Conservation (phyloP, 2,797 vertebrate species). For the Gallinago nigripennis region DNA sequence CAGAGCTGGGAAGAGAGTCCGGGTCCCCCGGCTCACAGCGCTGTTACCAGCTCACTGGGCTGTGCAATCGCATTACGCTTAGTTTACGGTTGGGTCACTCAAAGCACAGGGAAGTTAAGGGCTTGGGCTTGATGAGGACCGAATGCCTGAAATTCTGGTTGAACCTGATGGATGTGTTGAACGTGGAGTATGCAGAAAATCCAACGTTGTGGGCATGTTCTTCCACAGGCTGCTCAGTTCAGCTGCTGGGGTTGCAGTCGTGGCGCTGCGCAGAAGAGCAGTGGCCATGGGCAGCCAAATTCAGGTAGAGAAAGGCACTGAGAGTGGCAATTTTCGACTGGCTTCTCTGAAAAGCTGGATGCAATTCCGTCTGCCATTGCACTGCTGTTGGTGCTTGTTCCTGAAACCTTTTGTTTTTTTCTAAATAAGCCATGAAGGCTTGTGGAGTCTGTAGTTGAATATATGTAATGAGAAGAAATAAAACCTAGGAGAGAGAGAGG, state of each 20-base stretch:
- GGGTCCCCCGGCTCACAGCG: not conserved
- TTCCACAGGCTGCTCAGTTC: not conserved
- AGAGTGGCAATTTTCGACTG: not conserved
- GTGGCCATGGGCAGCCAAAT: not conserved
- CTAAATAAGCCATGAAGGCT: not conserved
- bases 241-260: not conserved
- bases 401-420: not conserved
- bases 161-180: not conserved
- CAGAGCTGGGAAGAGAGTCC: not conserved
- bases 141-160: not conserved
- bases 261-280: not conserved
- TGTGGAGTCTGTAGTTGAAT: not conserved
- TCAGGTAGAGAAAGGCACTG: not conserved
- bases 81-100: not conserved
- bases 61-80: not conserved
- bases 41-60: not conserved
- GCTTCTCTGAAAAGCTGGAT: not conserved
- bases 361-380: not conserved
- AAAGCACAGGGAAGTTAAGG: not conserved
- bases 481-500: not conserved
- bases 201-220: not conserved
- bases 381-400: not conserved
- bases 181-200: not conserved
- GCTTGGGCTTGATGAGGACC: not conserved
- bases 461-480: constrained; percentile 12